Evolutionary conservation across 2,113 vertebrate species (phyloP).

Genomic region (Egretta garzetta): DNA sequence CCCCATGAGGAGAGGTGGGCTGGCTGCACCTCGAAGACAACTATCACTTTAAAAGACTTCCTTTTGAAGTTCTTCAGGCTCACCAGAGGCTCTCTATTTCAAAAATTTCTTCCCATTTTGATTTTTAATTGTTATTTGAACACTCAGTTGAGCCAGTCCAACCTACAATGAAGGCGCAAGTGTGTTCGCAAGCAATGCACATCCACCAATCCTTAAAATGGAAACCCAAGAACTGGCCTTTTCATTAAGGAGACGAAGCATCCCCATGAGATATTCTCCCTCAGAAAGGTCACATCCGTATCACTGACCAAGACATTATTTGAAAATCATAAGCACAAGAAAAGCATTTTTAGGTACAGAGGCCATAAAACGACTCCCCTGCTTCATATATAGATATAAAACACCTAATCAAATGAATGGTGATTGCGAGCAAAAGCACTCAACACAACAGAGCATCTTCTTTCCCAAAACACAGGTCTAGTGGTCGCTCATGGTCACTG

Average conservation of each 20-base stretch:
- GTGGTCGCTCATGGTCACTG: background rate
- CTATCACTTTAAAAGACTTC: no score
- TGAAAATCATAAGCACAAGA: background rate
- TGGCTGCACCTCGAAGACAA: background rate
- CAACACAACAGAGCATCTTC: rapidly evolving
- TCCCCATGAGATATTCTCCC: background rate
- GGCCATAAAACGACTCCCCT: background rate
- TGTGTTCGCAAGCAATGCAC: background rate
- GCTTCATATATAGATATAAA: rapidly evolving
- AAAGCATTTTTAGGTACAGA: background rate
- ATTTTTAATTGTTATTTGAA: background rate
- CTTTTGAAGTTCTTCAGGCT: background rate
- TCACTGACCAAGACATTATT: background rate
- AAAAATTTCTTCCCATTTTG: background rate
- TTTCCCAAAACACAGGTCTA: background rate
- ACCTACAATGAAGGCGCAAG: background rate
- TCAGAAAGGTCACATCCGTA: background rate
- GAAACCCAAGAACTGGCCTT: background rate
- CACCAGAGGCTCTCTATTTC: background rate
- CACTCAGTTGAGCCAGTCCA: background rate
- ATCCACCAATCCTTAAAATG: background rate
- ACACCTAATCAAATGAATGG: background rate
- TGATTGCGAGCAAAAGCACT: background rate
- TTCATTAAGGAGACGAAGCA: background rate
- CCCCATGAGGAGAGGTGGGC: rapidly evolving